phyloP scores from a whole-genome alignment of 2,888 invertebrate genomes.

The Drymonia ruficornis region DNA sequence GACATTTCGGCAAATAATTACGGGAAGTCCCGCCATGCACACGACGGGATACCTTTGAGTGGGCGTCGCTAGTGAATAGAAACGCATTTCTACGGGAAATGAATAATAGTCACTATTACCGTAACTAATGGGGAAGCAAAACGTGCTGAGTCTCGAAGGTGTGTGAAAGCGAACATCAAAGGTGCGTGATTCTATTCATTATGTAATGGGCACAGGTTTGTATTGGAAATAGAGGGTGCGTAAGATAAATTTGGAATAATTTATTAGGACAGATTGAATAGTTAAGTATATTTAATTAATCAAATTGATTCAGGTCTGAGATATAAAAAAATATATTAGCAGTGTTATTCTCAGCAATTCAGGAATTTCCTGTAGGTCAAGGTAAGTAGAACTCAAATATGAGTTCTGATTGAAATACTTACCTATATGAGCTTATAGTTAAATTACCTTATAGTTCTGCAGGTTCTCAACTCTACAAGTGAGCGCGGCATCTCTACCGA shows the following conservation, averaged over 20 bases:
- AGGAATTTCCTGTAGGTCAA: too few species aligned
- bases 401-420: too few species aligned
- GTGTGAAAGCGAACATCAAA: slow-evolving; percentile 32
- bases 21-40: slow-evolving; percentile 8
- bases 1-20: slow-evolving; percentile 58
- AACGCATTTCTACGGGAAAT: slow-evolving; percentile 62
- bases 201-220: slow-evolving; percentile 6
- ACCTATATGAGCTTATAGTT: too few species aligned
- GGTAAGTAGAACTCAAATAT: too few species aligned
- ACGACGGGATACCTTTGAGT: slow-evolving; percentile 25
- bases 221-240: not conserved
- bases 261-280: not conserved
- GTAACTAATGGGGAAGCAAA: slow-evolving; percentile 54
- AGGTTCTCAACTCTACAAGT: slow-evolving; percentile 65
- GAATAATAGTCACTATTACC: slow-evolving; percentile 65
- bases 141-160: slow-evolving; percentile 32
- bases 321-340: too few species aligned
- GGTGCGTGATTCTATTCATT: slow-evolving; percentile 19
- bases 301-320: too few species aligned
- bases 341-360: too few species aligned
- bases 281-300: not conserved
- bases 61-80: slow-evolving; percentile 56
- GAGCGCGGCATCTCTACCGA: slow-evolving; percentile 67
- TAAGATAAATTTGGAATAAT: not conserved
- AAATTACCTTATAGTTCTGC: slow-evolving; percentile 63